A percentile compares a stretch with the other conserved stretches of the same genome.
These are phyloP conservation scores for Nephrotoma flavescens DNA, from an alignment of 2,888 invertebrate genomes.

Conservation along the genomic window DNA sequence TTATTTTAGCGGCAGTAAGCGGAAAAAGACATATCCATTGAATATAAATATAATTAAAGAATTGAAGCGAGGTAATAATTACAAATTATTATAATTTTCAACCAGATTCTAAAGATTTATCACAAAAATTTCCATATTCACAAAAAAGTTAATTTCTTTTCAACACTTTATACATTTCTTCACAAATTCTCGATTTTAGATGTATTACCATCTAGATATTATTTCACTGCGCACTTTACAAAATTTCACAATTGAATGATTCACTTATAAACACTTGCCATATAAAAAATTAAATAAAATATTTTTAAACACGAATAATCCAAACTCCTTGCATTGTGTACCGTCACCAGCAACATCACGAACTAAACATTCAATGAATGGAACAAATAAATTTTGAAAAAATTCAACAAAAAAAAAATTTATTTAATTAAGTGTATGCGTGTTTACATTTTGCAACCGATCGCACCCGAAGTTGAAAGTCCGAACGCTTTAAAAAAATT, in stretches of 20 bases:
- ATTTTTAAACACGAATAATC: not conserved
- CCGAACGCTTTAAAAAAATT: not conserved
- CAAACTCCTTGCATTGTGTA: not conserved
- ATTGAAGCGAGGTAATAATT: not conserved
- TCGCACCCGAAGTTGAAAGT: not conserved
- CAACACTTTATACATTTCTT: not conserved
- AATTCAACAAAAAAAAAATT: not conserved
- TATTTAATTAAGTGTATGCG: not conserved
- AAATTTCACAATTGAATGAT: not conserved
- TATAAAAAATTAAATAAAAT: not conserved
- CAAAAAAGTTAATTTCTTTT: not conserved
- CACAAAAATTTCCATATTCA: not conserved
- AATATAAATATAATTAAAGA: not conserved
- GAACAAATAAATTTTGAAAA: not conserved
- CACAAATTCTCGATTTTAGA: not conserved
- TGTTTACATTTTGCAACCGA: not conserved
- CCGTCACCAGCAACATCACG: not conserved
- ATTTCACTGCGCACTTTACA: not conserved
- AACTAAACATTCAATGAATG: not conserved
- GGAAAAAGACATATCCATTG: constrained; percentile 35
- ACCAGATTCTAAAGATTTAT: not conserved
- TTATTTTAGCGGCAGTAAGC: constrained; percentile 33
- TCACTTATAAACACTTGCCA: not conserved
- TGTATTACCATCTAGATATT: not conserved
- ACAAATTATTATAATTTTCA: not conserved